phyloP scores from a whole-genome alignment of 2,797 vertebrate genomes.

The Neomorphus geoffroyi region DNA sequence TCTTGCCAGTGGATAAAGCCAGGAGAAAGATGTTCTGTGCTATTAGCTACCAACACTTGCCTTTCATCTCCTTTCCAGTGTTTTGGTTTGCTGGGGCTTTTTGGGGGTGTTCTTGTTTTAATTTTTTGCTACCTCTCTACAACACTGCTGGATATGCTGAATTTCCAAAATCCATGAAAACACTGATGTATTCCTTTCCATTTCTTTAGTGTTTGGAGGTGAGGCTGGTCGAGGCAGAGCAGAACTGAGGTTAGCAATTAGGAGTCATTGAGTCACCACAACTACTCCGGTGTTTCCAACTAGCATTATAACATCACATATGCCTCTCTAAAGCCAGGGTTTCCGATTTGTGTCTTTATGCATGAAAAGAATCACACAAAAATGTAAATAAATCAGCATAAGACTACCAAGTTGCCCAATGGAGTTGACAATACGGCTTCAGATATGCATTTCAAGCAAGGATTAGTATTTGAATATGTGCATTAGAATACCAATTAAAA shows the following conservation, averaged over 20 bases:
- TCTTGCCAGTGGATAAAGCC: background rate
- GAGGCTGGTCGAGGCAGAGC: background rate
- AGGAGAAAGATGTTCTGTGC: background rate
- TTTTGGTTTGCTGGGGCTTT: background rate
- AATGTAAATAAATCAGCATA: background rate
- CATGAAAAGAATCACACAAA: background rate
- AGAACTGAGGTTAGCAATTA: background rate
- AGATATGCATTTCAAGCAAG: background rate
- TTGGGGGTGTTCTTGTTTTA: background rate
- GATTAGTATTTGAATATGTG: background rate
- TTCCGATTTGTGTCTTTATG: background rate
- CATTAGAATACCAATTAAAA: background rate
- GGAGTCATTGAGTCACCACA: background rate
- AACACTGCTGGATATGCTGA: background rate
- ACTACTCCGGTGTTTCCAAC: background rate
- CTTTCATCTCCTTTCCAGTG: background rate
- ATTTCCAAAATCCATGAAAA: background rate
- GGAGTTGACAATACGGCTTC: background rate
- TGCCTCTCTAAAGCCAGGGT: background rate
- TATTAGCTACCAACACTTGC: background rate
- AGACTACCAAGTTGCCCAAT: background rate
- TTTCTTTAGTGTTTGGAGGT: background rate
- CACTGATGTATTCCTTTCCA: background rate
- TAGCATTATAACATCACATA: background rate
- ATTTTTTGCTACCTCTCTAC: background rate